Evolutionary conservation across 2,113 vertebrate genomes (phyloP).

Genomic region (Electrona antarctica): DNA sequence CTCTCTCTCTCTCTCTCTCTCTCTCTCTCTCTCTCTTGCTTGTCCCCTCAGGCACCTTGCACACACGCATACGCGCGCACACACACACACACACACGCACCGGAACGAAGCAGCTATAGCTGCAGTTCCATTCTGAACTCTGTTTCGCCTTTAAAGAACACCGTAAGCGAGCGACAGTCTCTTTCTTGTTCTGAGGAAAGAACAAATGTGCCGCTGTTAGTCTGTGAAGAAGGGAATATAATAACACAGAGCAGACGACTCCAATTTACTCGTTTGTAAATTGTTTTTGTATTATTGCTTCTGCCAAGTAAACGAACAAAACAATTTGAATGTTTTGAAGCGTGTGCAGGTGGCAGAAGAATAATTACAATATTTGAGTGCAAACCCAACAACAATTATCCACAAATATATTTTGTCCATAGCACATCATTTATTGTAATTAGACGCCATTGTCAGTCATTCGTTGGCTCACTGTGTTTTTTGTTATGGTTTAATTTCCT

Average conservation of each 20-base stretch:
- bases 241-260: constrained; percentile 28
- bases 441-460: too few relatives aligned
- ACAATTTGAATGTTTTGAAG: neutral
- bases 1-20: constrained; percentile 51
- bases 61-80: constrained; percentile 20
- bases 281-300: constrained; percentile 6
- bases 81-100: constrained; percentile 4
- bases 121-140: constrained; percentile 61
- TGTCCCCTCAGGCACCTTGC: constrained; percentile 43
- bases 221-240: constrained; percentile 47
- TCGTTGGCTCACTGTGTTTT: too few relatives aligned
- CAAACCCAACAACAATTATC: too few relatives aligned
- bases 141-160: constrained; percentile 40
- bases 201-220: constrained; percentile 35
- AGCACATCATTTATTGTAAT: too few relatives aligned
- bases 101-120: constrained; percentile 46
- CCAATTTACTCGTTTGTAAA: constrained; percentile 29
- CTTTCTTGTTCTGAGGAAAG: constrained; percentile 39
- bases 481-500: too few relatives aligned
- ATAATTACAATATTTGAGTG: too few relatives aligned
- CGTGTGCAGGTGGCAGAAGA: neutral
- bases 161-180: constrained; percentile 30
- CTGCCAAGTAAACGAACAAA: too few relatives aligned
- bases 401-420: too few relatives aligned
- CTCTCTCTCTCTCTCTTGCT: constrained; percentile 28